A percentile compares a stretch with the other conserved stretches of the same genome.
phyloP scores from a whole-genome alignment of 1,140 invertebrate genomes.

The Yoshiicerus persimilis region DNA sequence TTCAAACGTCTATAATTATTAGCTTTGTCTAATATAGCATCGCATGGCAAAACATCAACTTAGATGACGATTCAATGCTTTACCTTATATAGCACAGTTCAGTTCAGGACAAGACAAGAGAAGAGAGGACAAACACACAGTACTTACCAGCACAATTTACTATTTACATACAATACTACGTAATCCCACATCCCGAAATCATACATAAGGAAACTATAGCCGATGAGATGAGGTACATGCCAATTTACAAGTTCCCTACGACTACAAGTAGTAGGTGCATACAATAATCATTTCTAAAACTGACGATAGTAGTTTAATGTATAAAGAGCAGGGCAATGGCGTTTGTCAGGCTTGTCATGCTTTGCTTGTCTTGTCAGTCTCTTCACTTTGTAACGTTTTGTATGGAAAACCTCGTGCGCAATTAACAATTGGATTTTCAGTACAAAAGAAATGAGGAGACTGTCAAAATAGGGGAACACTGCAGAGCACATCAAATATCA shows the following conservation, averaged over 20 bases:
- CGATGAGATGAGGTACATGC: background rate
- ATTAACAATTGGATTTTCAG: conserved; percentile 14
- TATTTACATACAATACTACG: background rate
- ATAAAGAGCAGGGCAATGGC: background rate
- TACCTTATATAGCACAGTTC: background rate
- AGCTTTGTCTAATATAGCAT: background rate
- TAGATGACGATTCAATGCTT: background rate
- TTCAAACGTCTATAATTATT: background rate
- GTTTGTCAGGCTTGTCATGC: background rate
- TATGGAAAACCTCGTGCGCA: conserved; percentile 11
- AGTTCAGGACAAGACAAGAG: no score
- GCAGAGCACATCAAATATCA: background rate
- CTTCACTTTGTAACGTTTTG: background rate
- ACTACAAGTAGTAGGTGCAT: background rate
- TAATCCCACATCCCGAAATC: background rate
- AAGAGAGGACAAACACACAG: no score
- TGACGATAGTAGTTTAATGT: background rate
- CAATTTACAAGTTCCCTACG: background rate
- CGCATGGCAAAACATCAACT: background rate
- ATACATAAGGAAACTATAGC: background rate
- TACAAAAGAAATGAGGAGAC: conserved; percentile 16
- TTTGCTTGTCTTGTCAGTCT: conserved; percentile 5
- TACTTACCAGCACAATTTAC: background rate
- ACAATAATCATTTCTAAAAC: background rate
- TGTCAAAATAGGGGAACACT: conserved; percentile 5